Percentiles rank a stretch among this genome's conserved stretches.
phyloP scores from a whole-genome alignment of 1,140 invertebrate species.

The Pinna nobilis region DNA sequence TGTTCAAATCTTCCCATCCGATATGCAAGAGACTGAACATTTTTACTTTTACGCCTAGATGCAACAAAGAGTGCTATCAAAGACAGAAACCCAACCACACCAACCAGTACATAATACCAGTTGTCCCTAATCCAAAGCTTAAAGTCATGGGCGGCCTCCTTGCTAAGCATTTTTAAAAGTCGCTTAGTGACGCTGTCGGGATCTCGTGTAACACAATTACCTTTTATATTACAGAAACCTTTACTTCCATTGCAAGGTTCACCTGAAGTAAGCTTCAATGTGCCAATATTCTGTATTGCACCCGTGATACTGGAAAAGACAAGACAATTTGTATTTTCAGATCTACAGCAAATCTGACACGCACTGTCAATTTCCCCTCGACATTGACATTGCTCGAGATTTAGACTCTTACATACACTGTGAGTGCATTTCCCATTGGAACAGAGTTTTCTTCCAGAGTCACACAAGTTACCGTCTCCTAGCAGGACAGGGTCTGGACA shows the following conservation, averaged over 20 bases:
- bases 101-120: constrained; percentile 54
- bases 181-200: constrained; percentile 20
- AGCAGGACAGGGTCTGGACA: constrained; percentile 41
- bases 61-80: constrained; percentile 9
- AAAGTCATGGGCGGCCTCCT: constrained; percentile 29
- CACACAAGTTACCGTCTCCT: constrained; percentile 48
- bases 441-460: constrained; percentile 47
- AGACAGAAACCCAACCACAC: neutral
- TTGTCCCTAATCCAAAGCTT: constrained; percentile 48
- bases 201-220: constrained; percentile 41
- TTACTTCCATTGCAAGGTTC: neutral
- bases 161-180: constrained; percentile 36
- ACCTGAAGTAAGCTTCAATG: neutral
- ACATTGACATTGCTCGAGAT: constrained; percentile 48
- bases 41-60: constrained; percentile 22
- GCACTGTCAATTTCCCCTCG: no score
- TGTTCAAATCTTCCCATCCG: constrained; percentile 22
- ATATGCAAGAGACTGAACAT: constrained; percentile 15
- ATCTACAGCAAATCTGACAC: no score
- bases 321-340: no score
- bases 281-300: no score
- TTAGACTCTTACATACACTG: constrained; percentile 45
- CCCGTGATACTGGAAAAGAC: no score
- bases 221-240: constrained; percentile 49
- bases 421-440: constrained; percentile 40